Evolutionary conservation across 2,888 invertebrate genomes (phyloP), one percentile per base, ranked within the genome.

Genomic region (Teleogryllus oceanicus): DNA sequence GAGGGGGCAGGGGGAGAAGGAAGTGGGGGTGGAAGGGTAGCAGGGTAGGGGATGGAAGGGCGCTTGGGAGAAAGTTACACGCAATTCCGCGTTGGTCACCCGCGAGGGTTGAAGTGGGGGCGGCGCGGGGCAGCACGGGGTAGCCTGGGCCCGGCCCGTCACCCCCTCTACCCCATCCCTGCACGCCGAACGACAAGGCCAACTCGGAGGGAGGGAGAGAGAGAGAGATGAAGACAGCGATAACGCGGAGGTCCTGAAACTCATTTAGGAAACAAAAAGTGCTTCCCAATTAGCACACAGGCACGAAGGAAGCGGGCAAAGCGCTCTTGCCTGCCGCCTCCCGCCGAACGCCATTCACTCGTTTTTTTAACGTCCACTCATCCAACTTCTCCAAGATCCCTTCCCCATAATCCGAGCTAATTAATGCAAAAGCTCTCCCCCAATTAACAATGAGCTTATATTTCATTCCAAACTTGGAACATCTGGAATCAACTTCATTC

Each of bases 351-450:
- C 62, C 13, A 18, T 62, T 62, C 62, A 62, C n/a, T n/a, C 62
- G 62, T 62, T 62, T 37, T 37, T 37, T 37, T 37, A 37, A 37
- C 37, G 37, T 37, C 37, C 37, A 37, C 37, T 37, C 62, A 8
- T 13, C 62, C 62, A 62, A 62, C 62, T 62, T 62, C 62, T 18
- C 37, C 37, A 62, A 13, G 62, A 62, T 62, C 62, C n/a, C 62
- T 62, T 62, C 62, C 62, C 62, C n/a, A 62, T 62, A 62, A 62
- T 62, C 62, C 62, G n/a, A 62, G 62, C n/a, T 62, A 62, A 62
- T 62, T 62, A 62, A 62, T 62, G 62, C 62, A 62, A 62, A 62
- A 62, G 62, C n/a, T 62, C 62, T 62, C 62, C n/a, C 37, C 62
- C 62, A 62, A 62, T 62, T 62, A 62, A 62, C 62, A 62, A 62